Evolutionary conservation across 2,797 vertebrate genomes (phyloP).

Genomic region (Emys orbicularis): DNA sequence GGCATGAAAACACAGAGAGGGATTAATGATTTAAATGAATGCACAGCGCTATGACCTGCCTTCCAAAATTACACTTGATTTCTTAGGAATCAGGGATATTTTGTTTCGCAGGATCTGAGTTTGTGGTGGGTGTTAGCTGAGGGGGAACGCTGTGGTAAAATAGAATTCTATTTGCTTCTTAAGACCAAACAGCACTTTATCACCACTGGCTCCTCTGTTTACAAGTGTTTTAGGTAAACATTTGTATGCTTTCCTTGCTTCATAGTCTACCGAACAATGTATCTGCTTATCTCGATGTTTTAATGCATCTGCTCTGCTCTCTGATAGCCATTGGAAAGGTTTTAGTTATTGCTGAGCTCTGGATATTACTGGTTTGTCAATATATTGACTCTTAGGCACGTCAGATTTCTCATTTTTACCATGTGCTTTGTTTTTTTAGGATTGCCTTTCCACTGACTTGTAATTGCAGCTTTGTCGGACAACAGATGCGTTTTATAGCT

Average conservation of each 20-base stretch:
- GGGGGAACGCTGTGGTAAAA: neutral
- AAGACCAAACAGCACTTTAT: neutral
- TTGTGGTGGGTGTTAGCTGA: neutral
- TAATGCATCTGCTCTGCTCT: neutral
- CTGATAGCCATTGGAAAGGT: neutral
- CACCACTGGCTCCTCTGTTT: neutral
- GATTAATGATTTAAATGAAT: neutral
- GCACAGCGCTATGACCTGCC: neutral
- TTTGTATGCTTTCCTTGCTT: neutral
- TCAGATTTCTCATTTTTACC: neutral
- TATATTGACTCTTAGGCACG: neutral
- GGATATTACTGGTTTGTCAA: neutral
- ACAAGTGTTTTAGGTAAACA: neutral
- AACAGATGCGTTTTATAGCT: neutral
- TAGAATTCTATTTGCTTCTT: neutral
- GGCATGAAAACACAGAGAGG: neutral
- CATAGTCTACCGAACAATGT: neutral
- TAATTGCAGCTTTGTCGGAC: neutral
- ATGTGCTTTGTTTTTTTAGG: neutral
- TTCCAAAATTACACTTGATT: neutral
- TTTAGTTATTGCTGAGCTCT: neutral
- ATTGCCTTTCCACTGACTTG: neutral
- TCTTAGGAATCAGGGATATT: neutral
- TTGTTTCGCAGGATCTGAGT: neutral
- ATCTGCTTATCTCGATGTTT: conserved; percentile 28